Evolutionary conservation across 2,797 vertebrate species (phyloP).

Genomic region (Aphelocoma californica): DNA sequence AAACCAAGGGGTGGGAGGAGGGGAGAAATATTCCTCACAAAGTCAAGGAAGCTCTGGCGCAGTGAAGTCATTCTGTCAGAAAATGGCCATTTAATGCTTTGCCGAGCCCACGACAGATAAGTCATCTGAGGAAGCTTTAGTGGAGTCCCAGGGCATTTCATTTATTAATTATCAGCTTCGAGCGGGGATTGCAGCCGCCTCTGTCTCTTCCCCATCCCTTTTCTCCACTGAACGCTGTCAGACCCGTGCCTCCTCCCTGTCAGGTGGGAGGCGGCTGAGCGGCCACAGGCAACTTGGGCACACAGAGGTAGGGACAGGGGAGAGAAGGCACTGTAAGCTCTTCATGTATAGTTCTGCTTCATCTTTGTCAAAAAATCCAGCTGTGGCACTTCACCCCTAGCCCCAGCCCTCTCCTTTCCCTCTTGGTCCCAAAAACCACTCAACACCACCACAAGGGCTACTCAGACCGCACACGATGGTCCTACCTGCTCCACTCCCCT

Average conservation of each 20-base stretch:
- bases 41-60: slow-evolving; percentile 74
- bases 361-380: neutral
- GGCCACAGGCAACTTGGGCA: neutral
- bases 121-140: slow-evolving; percentile 83
- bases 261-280: slow-evolving; percentile 30
- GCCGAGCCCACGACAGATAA: slow-evolving; percentile 87
- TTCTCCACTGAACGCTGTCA: slow-evolving; percentile 62
- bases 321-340: neutral
- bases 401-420: too few relatives aligned
- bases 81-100: slow-evolving; percentile 92
- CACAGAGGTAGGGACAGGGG: neutral
- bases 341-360: neutral
- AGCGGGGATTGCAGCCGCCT: slow-evolving; percentile 60
- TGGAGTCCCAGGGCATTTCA: slow-evolving; percentile 82
- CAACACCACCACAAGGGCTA: rapidly evolving
- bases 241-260: slow-evolving; percentile 47
- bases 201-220: slow-evolving; percentile 34
- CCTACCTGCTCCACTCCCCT: rapidly evolving
- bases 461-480: rapidly evolving
- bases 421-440: neutral
- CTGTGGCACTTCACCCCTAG: rapidly evolving
- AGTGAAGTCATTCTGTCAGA: slow-evolving; percentile 86
- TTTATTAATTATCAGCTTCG: slow-evolving; percentile 86
- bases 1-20: slow-evolving; percentile 6
- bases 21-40: slow-evolving; percentile 70